Evolutionary conservation across 2,113 vertebrate species (phyloP), one percentile per base, ranked within the genome.

Genomic region (Heterotis niloticus): DNA sequence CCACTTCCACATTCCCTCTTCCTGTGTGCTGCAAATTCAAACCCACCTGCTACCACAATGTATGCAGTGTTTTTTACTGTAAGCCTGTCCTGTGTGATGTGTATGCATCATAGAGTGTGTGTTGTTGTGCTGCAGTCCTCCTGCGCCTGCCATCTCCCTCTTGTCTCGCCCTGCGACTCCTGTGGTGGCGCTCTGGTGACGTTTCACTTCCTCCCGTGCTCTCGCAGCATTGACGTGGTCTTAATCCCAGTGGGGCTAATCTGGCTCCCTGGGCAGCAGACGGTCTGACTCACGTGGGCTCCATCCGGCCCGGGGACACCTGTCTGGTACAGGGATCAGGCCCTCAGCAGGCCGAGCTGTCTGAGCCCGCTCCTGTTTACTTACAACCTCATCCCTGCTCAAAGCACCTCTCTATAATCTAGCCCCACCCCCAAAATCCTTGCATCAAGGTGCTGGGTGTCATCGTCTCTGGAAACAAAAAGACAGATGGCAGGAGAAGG

Each of bases 211-310:
- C 86, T 81, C 60, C 80, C 73, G 71, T 64, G 24, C 79, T 44
- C 34, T 7, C 34, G 68, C 44, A 64, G 60, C 64, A 51, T 80
- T 56, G 79, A 82, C 81, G 84, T 81, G 79, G 82, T 82, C 79
- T 82, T 90, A 91, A 89, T 92, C 87, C 82, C 77, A 87, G 85
- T 88, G 86, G 82, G 84, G 84, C 79, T 91, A 88, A 90, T 90
- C 82, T 89, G 85, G 82, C 64, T 77, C n/a, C 12, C 23, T 16
- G 51, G 65, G 54, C 17, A 69, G 76, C 76, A 69, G 80, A 85
- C 77, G 72, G 80, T 44, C 80, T 72, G 77, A 83, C 69, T 78
- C 67, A 80, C 23, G 67, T 64, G 20, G 74, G 75, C 83, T n/a
- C 28, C 17, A 52, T 65, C 77, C 76, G 83, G 76, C 86, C 78